Percentiles rank a stretch among this genome's conserved stretches.
Conservation (phyloP, 2,888 invertebrate species). For the Meliscaeva auricollis region DNA sequence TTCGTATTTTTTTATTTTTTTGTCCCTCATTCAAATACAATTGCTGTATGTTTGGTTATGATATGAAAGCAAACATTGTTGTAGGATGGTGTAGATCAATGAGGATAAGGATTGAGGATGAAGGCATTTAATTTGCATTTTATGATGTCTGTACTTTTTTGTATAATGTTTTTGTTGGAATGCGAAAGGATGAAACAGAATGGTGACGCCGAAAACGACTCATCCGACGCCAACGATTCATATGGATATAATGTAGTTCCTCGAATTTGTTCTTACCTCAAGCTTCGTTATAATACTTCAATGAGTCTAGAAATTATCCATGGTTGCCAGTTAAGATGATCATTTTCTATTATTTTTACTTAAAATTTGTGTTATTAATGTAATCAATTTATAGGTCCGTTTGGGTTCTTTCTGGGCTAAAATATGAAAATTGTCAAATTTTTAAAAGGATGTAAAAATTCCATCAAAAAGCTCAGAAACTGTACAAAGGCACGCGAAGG, state of each 20-base stretch:
- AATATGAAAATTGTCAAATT: too few species aligned
- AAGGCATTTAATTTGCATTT: constrained; percentile 69
- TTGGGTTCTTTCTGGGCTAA: too few species aligned
- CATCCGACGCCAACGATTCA: constrained; percentile 5
- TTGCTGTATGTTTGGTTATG: neutral
- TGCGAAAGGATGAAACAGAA: constrained; percentile 16
- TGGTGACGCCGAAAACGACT: neutral
- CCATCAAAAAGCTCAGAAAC: too few species aligned
- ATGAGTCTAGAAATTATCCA: constrained; percentile 6
- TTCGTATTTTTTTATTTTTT: neutral
- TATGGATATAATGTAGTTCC: constrained; percentile 58
- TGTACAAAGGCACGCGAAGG: too few species aligned
- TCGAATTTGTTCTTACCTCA: constrained; percentile 27
- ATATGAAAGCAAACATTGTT: neutral
- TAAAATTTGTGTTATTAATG: neutral
- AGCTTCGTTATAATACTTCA: neutral
- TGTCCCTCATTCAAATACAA: neutral
- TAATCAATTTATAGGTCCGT: too few species aligned
- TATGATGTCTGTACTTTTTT: constrained; percentile 63
- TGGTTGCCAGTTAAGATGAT: neutral
- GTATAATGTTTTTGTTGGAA: constrained; percentile 24
- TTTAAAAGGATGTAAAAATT: too few species aligned
- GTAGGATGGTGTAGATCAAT: constrained; percentile 30
- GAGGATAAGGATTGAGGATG: constrained; percentile 31
- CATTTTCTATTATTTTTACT: neutral